phyloP scores from a whole-genome alignment of 2,797 vertebrate species.

The Sparidentex hasta region DNA sequence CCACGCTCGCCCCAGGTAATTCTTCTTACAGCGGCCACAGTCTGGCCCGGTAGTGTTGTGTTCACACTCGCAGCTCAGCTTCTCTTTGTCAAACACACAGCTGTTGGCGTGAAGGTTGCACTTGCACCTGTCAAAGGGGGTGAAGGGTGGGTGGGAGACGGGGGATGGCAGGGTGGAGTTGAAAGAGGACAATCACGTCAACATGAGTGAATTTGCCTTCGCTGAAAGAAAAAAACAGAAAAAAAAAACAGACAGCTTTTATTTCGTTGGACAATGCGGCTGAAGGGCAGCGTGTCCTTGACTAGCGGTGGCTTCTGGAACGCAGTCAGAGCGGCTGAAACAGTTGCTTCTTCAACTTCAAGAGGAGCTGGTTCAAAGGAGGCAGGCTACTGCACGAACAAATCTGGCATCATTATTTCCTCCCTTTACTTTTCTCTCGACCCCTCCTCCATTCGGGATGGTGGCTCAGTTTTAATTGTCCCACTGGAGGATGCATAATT shows the following conservation, averaged over 20 bases:
- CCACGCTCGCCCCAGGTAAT: constrained; percentile 96
- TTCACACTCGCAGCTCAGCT: constrained; percentile 96
- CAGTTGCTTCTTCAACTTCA: constrained; percentile 58
- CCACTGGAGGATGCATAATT: constrained; percentile 73
- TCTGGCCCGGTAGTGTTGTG: constrained; percentile 99
- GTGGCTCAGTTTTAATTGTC: constrained; percentile 77
- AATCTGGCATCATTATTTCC: constrained; percentile 70
- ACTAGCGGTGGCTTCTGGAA: constrained; percentile 45
- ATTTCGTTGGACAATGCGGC: constrained; percentile 52
- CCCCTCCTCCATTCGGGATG: constrained; percentile 35
- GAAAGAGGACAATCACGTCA: constrained; percentile 57
- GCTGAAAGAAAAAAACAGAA: constrained; percentile 29
- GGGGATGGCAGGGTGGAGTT: not conserved
- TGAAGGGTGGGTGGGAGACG: not conserved
- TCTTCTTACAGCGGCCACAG: constrained; percentile 98
- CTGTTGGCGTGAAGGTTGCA: constrained; percentile 99
- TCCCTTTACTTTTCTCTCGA: constrained; percentile 14
- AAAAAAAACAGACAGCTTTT: constrained; percentile 37
- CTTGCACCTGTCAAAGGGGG: constrained; percentile 91
- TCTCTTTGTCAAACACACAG: constrained; percentile 96
- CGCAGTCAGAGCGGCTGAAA: constrained; percentile 35
- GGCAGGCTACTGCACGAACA: constrained; percentile 42
- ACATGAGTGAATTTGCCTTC: constrained; percentile 31
- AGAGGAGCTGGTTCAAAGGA: constrained; percentile 66
- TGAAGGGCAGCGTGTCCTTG: constrained; percentile 71